Base-by-base conservation (phyloP, 2,113 vertebrate species). In the Vireo altiloquus region DNA sequence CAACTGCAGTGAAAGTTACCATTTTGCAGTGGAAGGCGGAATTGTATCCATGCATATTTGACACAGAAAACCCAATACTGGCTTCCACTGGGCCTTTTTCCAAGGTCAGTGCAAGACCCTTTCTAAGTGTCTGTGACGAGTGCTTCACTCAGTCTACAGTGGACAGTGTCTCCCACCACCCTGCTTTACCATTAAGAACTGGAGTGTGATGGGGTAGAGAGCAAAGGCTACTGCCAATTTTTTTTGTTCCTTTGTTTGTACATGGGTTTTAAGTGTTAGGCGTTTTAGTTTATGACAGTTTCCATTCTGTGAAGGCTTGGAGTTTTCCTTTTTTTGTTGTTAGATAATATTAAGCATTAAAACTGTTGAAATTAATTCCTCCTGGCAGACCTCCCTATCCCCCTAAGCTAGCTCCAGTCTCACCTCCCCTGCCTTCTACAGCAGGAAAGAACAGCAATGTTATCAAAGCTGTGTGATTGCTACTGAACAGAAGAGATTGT, bases 11-110 rank as follows among this genome's bases (percentile, higher is more conserved):
- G 80, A 53, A 86, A 60, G 60, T 75, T 84, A 71, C 68, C 35
- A 5, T 96, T 96, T 83, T 79, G 76, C 70, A 79, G 61, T 0
- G 1, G 57, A 87, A 64, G 56, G 60, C 86, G 65, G 80, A 93
- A 96, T 89, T 92, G 69, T 68, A 92, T 93, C 88, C 72, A 25
- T 87, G 57, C 2, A 11, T 89, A 84, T 90, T 81, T 87, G 77
- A 87, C 80, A 87, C 44, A 28, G 86, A 92, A 96, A 65, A 37
- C 59, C 52, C 31, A 60, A 79, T 64, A 21, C 0, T 66, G 57
- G 21, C 72, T 92, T 94, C 66, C 83, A 85, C 74, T 57, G 56
- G 53, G 64, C 82, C 27, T 81, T 88, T 90, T 63, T 76, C 64
- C 85, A 90, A 96, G 90, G 90, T 90, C 88, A 61, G 3, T 59